phyloP scores from a whole-genome alignment of 2,888 invertebrate species.

The Callinectes sapidus region DNA sequence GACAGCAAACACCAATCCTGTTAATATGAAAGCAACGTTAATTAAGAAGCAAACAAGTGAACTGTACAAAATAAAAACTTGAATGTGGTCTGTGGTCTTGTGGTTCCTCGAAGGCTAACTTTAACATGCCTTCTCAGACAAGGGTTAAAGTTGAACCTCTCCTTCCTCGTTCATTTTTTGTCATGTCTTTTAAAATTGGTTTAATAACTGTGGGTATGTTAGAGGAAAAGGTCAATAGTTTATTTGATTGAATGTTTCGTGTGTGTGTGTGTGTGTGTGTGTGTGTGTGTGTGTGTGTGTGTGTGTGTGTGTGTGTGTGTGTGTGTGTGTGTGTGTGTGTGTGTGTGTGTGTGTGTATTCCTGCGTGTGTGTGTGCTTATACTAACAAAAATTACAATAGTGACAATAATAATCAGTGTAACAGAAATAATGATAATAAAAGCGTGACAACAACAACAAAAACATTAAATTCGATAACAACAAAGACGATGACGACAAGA shows the following conservation, averaged over 20 bases:
- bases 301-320: background rate
- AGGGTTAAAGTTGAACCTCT: background rate
- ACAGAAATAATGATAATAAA: too few species aligned
- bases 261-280: background rate
- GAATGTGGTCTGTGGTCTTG: background rate
- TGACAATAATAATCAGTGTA: too few species aligned
- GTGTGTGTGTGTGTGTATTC: background rate
- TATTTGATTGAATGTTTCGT: background rate
- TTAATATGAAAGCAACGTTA: background rate
- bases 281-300: conserved; percentile 13
- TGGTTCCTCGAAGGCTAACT: conserved; percentile 26
- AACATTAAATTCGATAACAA: too few species aligned
- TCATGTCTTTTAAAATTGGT: background rate
- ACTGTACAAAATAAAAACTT: too few species aligned
- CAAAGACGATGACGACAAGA: too few species aligned
- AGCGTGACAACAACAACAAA: too few species aligned
- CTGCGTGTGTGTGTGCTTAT: background rate
- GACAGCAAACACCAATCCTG: background rate
- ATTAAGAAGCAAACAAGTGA: background rate
- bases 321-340: background rate
- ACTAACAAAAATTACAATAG: too few species aligned
- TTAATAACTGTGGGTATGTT: background rate
- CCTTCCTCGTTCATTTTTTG: background rate
- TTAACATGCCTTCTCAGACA: background rate
- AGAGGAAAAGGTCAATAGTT: background rate